These are phyloP conservation scores for Dicyrtoma fusca DNA, from an alignment of 2,888 invertebrate genomes.

Conservation along the genomic window DNA sequence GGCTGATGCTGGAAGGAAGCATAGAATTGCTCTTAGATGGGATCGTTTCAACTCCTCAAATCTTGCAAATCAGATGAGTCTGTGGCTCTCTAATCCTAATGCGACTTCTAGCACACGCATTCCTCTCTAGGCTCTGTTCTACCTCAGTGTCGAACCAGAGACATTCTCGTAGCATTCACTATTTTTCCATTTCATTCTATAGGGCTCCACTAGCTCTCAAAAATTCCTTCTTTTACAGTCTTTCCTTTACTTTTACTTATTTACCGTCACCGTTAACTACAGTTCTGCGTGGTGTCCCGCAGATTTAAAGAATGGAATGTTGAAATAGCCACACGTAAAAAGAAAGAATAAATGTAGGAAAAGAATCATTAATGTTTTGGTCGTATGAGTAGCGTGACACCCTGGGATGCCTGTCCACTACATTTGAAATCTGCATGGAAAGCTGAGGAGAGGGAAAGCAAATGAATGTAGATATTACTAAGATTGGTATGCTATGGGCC, in stretches of 20 bases:
- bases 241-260: not conserved
- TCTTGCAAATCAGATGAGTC: slow-evolving; percentile 37
- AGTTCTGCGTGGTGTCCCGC: too few relatives aligned
- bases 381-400: too few relatives aligned
- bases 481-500: too few relatives aligned
- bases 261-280: too few relatives aligned
- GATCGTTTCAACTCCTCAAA: slow-evolving; percentile 26
- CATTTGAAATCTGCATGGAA: too few relatives aligned
- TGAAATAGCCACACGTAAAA: too few relatives aligned
- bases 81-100: slow-evolving; percentile 35
- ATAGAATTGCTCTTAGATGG: slow-evolving; percentile 29
- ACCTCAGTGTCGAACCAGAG: not conserved
- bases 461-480: too few relatives aligned
- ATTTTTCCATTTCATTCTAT: not conserved
- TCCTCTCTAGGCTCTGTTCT: not conserved
- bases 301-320: too few relatives aligned
- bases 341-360: too few relatives aligned
- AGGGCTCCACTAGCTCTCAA: not conserved
- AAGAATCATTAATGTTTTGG: too few relatives aligned
- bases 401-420: too few relatives aligned
- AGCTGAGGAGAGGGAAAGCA: not conserved
- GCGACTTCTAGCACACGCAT: not conserved
- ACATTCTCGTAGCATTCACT: not conserved
- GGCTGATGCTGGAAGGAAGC: slow-evolving; percentile 15
- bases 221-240: not conserved